Conservation (phyloP, 2,797 vertebrate genomes). For the Poecile montanus region DNA sequence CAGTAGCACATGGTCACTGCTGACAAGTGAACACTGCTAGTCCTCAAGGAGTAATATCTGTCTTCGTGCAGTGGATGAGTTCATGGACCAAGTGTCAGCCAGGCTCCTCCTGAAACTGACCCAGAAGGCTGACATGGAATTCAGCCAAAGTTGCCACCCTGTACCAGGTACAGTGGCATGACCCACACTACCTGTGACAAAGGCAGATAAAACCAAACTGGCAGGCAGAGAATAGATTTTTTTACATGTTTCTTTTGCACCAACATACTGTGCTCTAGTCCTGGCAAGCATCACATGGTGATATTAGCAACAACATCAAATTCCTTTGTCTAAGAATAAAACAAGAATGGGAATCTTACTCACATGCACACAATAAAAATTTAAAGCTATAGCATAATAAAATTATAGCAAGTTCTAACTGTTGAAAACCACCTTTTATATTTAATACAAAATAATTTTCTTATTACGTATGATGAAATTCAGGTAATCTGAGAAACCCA, state of each 20-base stretch:
- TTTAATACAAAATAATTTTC: slow-evolving; percentile 67
- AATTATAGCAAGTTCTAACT: slow-evolving; percentile 47
- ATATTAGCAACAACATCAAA: background rate
- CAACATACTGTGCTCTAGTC: background rate
- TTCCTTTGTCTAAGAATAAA: background rate
- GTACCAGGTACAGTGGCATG: background rate
- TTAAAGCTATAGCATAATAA: slow-evolving; percentile 42
- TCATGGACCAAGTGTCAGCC: background rate
- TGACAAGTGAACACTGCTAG: background rate
- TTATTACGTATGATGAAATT: slow-evolving; percentile 49
- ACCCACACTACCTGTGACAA: background rate
- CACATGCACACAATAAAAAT: background rate
- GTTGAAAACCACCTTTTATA: slow-evolving; percentile 52
- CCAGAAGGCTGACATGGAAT: background rate
- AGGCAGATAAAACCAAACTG: background rate
- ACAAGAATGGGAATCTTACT: slow-evolving; percentile 1
- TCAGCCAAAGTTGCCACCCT: background rate
- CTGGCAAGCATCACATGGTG: background rate
- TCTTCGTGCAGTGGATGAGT: background rate
- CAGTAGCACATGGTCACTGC: fast-evolving
- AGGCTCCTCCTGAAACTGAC: background rate
- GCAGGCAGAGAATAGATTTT: background rate
- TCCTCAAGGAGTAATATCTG: background rate
- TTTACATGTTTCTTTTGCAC: background rate
- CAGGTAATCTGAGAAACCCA: slow-evolving; percentile 66